Percentiles rank a stretch among this genome's conserved stretches.
These are phyloP conservation scores for Delichon dasypus DNA, from an alignment of 2,797 vertebrate species.

Conservation along the genomic window DNA sequence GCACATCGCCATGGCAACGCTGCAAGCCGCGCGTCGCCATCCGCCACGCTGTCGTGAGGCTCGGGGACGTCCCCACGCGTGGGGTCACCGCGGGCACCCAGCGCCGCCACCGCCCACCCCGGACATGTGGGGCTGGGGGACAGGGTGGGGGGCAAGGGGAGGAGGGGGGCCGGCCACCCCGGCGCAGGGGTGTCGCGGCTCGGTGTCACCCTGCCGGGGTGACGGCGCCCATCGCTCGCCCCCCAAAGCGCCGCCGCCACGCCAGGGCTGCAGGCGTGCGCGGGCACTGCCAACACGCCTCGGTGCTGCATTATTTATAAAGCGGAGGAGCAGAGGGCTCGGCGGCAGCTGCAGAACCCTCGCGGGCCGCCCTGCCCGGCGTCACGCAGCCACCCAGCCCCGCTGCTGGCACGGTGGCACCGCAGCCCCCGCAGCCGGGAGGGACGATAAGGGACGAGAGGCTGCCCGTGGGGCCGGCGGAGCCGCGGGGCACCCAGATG, in stretches of 20 bases:
- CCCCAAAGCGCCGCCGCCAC: background rate
- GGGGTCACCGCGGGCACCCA: slow-evolving; percentile 8
- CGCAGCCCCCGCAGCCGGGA: background rate
- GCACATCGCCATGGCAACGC: slow-evolving; percentile 74
- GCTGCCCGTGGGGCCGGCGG: background rate
- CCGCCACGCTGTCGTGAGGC: slow-evolving; percentile 11
- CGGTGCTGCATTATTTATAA: slow-evolving; percentile 75
- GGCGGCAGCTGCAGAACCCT: slow-evolving; percentile 66
- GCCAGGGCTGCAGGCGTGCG: slow-evolving; percentile 4
- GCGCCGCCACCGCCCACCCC: background rate
- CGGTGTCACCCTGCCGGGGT: background rate
- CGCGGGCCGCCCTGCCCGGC: slow-evolving; percentile 7
- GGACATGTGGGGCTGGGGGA: background rate
- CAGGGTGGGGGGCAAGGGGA: background rate
- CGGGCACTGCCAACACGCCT: slow-evolving; percentile 42
- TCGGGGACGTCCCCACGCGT: background rate
- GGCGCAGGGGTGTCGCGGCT: rapidly evolving
- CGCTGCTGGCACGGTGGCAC: slow-evolving; percentile 5
- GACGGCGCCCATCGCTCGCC: background rate
- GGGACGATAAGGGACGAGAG: background rate
- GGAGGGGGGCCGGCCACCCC: background rate
- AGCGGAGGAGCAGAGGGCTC: slow-evolving; percentile 42
- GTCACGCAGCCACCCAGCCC: slow-evolving; percentile 48
- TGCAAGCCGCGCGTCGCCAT: slow-evolving; percentile 65
- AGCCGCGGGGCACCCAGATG: background rate